Base-by-base conservation (phyloP, 2,888 invertebrate species). In the Acleris sparsana region DNA sequence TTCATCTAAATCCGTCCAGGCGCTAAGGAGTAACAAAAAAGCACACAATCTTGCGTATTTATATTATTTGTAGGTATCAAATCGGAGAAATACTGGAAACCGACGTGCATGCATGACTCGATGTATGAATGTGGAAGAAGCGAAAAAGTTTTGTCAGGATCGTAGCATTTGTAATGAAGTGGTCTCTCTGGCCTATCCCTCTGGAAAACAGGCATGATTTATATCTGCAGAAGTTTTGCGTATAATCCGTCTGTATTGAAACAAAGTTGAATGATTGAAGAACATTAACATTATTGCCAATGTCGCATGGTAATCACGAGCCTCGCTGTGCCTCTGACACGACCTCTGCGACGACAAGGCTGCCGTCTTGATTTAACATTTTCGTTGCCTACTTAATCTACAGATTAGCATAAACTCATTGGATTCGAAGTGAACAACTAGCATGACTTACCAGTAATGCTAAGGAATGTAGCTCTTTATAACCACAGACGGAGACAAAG, bases 261-360 rank as follows among this genome's bases (percentile, higher is more conserved):
- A 7, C 17, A 46, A 44, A 5, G 6, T n/a, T 44, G 16, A 16
- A 20, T 39, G 55, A 39, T 16, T 55, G 11, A 48, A 55, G 20
- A n/a, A n/a, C 18, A 39, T 20, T 20, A 58, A 13, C 39, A 59
- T 33, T 6, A 53, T 18, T 51, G 25, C 43, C 59, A 65, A 65
- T 61, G 65, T 22, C 65, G 44, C 29, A 65, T 65, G 55, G 29
- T 56, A 56, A 60, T 65, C 20, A 1, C n/a, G 49, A 55, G 18
- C 63, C 63, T 53, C 52, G 53, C 39, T 13, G 43, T 39, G 55
- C 60, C 65, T 65, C 46, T 65, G 49, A 60, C 60, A 33, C 60
- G 25, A 64, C 59, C 64, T 64, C 11, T 60, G 49, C 16, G n/a
- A 29, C 55, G n/a, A 44, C 60, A 60, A 64, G 49, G 49, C 16